Percentiles rank a stretch among this genome's conserved stretches.
These are phyloP conservation scores for Dryobotodes eremita DNA, from an alignment of 2,888 invertebrate species.

Conservation along the genomic window DNA sequence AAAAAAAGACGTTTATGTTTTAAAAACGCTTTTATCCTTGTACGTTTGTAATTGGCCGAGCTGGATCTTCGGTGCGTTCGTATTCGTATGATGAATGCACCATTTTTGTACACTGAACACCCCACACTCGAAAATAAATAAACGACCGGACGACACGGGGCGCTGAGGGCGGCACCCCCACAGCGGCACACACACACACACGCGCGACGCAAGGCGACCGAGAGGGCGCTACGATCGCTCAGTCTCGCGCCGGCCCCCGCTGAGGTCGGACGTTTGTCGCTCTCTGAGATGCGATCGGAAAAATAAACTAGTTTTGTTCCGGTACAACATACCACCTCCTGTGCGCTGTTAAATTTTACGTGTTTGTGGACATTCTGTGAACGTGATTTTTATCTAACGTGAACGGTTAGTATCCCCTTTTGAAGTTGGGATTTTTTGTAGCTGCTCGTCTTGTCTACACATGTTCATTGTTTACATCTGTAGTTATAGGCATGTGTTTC, in stretches of 20 bases:
- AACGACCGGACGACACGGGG: slow-evolving; percentile 74
- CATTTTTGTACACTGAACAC: slow-evolving; percentile 75
- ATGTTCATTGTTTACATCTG: slow-evolving; percentile 86
- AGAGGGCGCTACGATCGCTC: slow-evolving; percentile 88
- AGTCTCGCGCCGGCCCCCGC: slow-evolving; percentile 90
- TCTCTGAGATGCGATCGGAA: slow-evolving; percentile 84
- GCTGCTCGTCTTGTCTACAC: slow-evolving; percentile 75
- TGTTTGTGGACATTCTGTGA: slow-evolving; percentile 87
- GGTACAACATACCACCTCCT: slow-evolving; percentile 84
- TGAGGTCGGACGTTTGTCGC: slow-evolving; percentile 82
- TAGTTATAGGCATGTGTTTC: slow-evolving; percentile 84
- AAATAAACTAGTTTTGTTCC: slow-evolving; percentile 90
- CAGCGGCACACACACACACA: slow-evolving; percentile 78
- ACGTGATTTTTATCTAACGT: slow-evolving; percentile 82
- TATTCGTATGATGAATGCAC: slow-evolving; percentile 70
- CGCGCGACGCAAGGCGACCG: slow-evolving; percentile 75
- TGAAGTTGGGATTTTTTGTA: slow-evolving; percentile 70
- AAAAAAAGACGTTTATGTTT: slow-evolving; percentile 80
- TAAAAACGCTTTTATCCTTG: slow-evolving; percentile 76
- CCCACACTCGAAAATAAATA: slow-evolving; percentile 87
- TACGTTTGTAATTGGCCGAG: slow-evolving; percentile 67
- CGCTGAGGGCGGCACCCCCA: slow-evolving; percentile 76
- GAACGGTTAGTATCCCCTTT: slow-evolving; percentile 85
- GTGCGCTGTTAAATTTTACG: slow-evolving; percentile 81
- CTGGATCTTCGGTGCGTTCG: slow-evolving; percentile 63